Evolutionary conservation across 2,888 invertebrate genomes (phyloP), one percentile per base, ranked within the genome.

Genomic region (Creontiades dilutus): DNA sequence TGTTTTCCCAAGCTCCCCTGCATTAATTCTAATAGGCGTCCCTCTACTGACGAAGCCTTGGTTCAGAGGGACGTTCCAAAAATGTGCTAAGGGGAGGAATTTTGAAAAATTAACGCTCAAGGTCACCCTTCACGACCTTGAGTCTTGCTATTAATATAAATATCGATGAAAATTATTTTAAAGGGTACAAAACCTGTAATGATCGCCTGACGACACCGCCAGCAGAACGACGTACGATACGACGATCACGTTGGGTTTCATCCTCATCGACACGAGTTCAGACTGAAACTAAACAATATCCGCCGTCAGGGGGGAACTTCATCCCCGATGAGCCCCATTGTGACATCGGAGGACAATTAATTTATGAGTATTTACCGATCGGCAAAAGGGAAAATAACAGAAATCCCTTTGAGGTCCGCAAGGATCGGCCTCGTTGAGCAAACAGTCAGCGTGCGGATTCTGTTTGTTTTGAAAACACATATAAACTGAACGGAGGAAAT

Each of bases 271-370:
- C 68, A 68, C 68, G 68, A 23, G 68, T 68, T 68, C 68, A 68
- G 68, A 19, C 23, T 23, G 68, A 68, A 68, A 80, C 78, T 80
- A 80, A 80, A 80, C 78, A 80, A 80, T 47, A 14, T 80, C 78
- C 37, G 57, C 27, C 52, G 23, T 68, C 68, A 11, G 23, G 68
- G n/a, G n/a, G n/a, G n/a, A 12, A 23, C 68, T 68, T 23, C 68
- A 68, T 68, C 68, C 68, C 37, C 68, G 11, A 23, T 68, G 19
- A 4, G 37, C 2, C 68, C 23, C 68, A 23, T 23, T 61, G 61
- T 68, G 68, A 68, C 68, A 23, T 23, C 23, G 68, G 68, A 68
- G 13, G 68, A 68, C 68, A 68, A 68, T 68, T 68, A 68, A 68
- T 68, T 68, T 68, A 68, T 68, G 68, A 13, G 68, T 68, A 68